phyloP scores from a whole-genome alignment of 2,888 invertebrate genomes.

The Mythimna lalbum region DNA sequence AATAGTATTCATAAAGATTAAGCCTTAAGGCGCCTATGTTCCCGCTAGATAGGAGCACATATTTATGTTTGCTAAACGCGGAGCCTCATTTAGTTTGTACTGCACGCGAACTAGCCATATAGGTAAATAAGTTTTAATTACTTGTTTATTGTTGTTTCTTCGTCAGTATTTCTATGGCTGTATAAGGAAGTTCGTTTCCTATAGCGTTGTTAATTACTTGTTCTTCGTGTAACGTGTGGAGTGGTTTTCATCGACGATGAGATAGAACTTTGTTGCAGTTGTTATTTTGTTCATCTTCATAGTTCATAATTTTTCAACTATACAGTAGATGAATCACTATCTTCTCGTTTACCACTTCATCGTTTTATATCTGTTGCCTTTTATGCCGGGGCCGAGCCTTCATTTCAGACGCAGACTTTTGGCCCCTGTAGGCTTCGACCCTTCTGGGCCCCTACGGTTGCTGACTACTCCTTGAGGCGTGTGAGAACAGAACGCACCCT shows the following conservation, averaged over 20 bases:
- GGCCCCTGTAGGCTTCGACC: no score
- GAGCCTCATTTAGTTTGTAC: constrained; percentile 75
- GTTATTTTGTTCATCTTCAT: constrained; percentile 17
- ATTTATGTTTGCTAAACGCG: constrained; percentile 75
- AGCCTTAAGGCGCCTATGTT: constrained; percentile 64
- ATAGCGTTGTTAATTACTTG: constrained; percentile 56
- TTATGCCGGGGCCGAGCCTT: no score
- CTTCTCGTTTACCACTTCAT: neutral
- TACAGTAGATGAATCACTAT: constrained; percentile 4
- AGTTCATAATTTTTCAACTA: neutral
- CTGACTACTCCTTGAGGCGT: no score
- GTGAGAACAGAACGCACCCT: no score
- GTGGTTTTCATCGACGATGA: constrained; percentile 24
- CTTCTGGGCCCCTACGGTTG: no score
- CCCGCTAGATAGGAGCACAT: constrained; percentile 68
- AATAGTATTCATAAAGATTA: constrained; percentile 67
- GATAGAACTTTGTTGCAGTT: constrained; percentile 28
- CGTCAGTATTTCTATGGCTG: constrained; percentile 67
- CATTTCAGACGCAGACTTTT: no score
- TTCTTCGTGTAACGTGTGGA: constrained; percentile 18
- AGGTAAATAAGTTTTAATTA: constrained; percentile 82
- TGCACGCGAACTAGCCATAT: constrained; percentile 79
- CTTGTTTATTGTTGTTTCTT: constrained; percentile 76
- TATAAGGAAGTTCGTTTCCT: constrained; percentile 56
- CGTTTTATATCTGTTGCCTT: no score